Conservation (phyloP, 2,888 invertebrate genomes). For the Dorcus hopei region DNA sequence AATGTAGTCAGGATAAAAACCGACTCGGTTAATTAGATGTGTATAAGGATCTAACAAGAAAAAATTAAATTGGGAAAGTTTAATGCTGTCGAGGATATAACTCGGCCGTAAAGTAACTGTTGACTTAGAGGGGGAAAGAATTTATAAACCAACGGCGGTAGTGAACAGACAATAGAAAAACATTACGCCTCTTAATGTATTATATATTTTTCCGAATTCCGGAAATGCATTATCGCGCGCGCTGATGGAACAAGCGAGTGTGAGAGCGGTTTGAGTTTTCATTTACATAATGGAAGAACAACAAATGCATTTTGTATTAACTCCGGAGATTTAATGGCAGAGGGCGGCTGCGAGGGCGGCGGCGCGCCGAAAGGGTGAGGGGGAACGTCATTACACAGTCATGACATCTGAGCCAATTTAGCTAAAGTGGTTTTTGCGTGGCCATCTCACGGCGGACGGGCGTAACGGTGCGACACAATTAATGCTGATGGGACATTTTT, state of each 20-base stretch:
- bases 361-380: constrained; percentile 27
- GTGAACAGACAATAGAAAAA: too few species aligned
- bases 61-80: too few species aligned
- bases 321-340: constrained; percentile 51
- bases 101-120: too few species aligned
- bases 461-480: constrained; percentile 23
- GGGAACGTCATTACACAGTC: constrained; percentile 45
- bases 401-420: constrained; percentile 50
- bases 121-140: too few species aligned
- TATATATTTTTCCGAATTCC: constrained; percentile 29
- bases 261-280: constrained; percentile 48
- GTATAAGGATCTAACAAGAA: too few species aligned
- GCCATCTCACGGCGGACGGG: constrained; percentile 29
- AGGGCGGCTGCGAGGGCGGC: constrained; percentile 36
- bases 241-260: constrained; percentile 40
- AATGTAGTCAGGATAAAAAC: too few species aligned
- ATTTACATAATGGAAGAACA: constrained; percentile 54
- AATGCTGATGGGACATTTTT: constrained; percentile 20
- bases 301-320: constrained; percentile 54
- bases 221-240: constrained; percentile 46
- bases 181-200: not conserved
- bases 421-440: constrained; percentile 48
- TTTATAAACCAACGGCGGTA: too few species aligned
- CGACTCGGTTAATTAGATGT: too few species aligned
- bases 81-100: too few species aligned